Evolutionary conservation across 2,888 invertebrate species (phyloP).

Genomic region (Nymphalis polychloros): DNA sequence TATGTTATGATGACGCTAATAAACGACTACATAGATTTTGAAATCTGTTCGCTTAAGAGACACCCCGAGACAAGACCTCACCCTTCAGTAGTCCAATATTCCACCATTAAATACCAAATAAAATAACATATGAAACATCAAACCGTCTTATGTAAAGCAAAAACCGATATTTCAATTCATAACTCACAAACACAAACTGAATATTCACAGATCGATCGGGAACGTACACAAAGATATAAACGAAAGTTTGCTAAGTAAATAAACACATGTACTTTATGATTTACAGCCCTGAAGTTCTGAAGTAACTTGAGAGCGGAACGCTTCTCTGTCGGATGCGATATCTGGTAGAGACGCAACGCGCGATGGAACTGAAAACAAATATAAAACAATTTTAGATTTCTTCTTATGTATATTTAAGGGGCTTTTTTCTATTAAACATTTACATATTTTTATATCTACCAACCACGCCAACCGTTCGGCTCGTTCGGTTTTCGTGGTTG

Average conservation of each 20-base stretch:
- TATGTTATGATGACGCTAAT: too few species aligned
- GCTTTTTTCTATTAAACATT: too few species aligned
- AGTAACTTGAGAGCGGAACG: conserved; percentile 64
- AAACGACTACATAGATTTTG: too few species aligned
- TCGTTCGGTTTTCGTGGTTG: too few species aligned
- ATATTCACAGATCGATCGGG: neutral
- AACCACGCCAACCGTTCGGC: too few species aligned
- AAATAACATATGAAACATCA: neutral
- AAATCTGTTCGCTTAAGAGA: too few species aligned
- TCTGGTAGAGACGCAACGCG: conserved; percentile 65
- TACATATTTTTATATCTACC: neutral
- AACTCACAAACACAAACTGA: neutral
- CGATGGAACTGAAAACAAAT: conserved; percentile 61
- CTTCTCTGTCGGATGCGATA: conserved; percentile 68
- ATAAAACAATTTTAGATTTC: too few species aligned
- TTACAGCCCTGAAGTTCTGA: conserved; percentile 65
- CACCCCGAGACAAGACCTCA: too few species aligned
- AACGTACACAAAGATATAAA: neutral
- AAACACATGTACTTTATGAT: conserved; percentile 56
- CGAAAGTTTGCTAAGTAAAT: conserved; percentile 1
- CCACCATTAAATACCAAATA: too few species aligned
- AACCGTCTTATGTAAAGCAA: neutral
- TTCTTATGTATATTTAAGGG: too few species aligned
- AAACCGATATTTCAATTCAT: neutral
- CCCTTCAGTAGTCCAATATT: too few species aligned